Conservation (phyloP, 2,797 vertebrate genomes). For the Lophius americanus region DNA sequence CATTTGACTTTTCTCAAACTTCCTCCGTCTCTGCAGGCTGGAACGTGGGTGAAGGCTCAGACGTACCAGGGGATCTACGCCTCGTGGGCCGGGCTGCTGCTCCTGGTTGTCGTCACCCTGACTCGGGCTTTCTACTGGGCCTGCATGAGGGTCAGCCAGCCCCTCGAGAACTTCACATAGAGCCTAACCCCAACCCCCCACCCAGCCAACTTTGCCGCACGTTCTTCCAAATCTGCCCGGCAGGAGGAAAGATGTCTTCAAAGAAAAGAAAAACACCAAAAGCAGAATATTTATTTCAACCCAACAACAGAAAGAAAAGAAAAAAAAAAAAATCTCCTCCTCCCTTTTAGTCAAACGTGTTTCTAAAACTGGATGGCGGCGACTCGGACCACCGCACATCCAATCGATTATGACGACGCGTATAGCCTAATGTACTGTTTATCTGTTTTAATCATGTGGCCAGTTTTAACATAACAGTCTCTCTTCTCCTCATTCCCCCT, state of each 20-base stretch:
- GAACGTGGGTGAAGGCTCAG: slow-evolving; percentile 87
- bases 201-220: slow-evolving; percentile 7
- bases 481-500: slow-evolving; percentile 6
- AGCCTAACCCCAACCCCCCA: slow-evolving; percentile 3
- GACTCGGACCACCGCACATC: slow-evolving; percentile 56
- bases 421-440: slow-evolving; percentile 68
- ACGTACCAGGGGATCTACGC: slow-evolving; percentile 90
- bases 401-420: slow-evolving; percentile 51
- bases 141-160: slow-evolving; percentile 94
- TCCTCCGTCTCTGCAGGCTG: slow-evolving; percentile 75
- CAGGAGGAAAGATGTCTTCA: slow-evolving; percentile 62
- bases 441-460: slow-evolving; percentile 71
- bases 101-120: slow-evolving; percentile 87
- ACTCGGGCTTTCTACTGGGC: slow-evolving; percentile 92
- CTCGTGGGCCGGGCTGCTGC: slow-evolving; percentile 87
- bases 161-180: slow-evolving; percentile 91
- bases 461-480: slow-evolving; percentile 63
- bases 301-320: slow-evolving; percentile 26
- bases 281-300: slow-evolving; percentile 74
- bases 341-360: slow-evolving; percentile 62
- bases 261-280: slow-evolving; percentile 24
- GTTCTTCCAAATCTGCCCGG: slow-evolving; percentile 32
- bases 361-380: slow-evolving; percentile 58
- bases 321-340: slow-evolving; percentile 30
- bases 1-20: neutral